These are phyloP conservation scores for Melipona beecheii DNA, from an alignment of 2,888 invertebrate genomes.

Conservation along the genomic window DNA sequence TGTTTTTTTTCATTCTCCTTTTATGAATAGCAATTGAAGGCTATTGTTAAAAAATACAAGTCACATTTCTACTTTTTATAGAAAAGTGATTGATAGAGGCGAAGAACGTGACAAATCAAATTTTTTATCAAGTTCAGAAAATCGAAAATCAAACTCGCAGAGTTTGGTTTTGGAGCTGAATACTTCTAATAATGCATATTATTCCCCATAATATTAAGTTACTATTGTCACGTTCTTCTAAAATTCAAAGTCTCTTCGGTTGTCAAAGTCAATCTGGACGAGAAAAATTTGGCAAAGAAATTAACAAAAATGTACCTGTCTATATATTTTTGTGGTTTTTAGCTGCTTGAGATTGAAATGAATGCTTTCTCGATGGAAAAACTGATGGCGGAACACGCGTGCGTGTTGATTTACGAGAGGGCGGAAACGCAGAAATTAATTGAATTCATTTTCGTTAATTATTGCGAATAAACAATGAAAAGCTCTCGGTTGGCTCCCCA, in stretches of 20 bases:
- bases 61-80: too few relatives aligned
- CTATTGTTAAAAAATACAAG: neutral
- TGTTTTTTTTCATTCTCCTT: neutral
- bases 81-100: too few relatives aligned
- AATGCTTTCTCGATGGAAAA: conserved; percentile 18
- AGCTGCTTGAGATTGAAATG: neutral
- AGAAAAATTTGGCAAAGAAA: neutral
- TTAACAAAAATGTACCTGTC: neutral
- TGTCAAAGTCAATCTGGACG: neutral
- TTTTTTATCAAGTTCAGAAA: too few relatives aligned
- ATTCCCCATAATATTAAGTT: too few relatives aligned
- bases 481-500: neutral
- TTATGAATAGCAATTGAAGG: neutral
- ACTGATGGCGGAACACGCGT: conserved; percentile 2
- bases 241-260: neutral
- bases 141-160: too few relatives aligned
- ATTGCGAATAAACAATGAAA: conserved; percentile 20
- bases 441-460: conserved; percentile 46
- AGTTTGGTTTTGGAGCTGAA: too few relatives aligned
- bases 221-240: neutral
- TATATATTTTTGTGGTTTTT: neutral
- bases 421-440: conserved; percentile 22
- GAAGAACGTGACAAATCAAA: neutral
- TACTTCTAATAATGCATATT: too few relatives aligned
- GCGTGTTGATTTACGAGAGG: conserved; percentile 21